These are phyloP conservation scores for Perca schrenkii DNA, from an alignment of 2,113 vertebrate genomes.

Conservation along the genomic window DNA sequence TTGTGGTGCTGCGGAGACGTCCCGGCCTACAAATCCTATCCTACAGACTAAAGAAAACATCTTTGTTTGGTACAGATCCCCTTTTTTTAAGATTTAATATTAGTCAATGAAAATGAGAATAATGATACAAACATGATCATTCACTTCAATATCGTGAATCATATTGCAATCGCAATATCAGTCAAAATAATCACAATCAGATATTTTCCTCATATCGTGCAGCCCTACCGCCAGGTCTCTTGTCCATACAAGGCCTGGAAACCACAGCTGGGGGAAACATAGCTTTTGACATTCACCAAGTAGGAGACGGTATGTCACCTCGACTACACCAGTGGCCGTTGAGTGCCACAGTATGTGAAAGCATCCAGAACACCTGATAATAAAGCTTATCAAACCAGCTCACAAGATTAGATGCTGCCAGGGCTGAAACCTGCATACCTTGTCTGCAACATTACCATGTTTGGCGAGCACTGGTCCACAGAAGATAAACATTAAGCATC, in stretches of 20 bases:
- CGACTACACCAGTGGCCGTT: conserved; percentile 3
- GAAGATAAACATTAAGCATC: conserved; percentile 70
- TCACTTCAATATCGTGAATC: too few species aligned
- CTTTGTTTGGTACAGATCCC: too few species aligned
- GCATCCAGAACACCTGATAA: conserved; percentile 80
- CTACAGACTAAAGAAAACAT: too few species aligned
- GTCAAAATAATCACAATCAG: too few species aligned
- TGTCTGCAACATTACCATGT: conserved; percentile 66
- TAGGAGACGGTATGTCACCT: conserved; percentile 36
- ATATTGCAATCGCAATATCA: too few species aligned
- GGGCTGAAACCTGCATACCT: conserved; percentile 64
- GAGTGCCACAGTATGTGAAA: conserved; percentile 62
- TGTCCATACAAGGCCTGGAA: conserved; percentile 77
- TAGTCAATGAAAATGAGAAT: too few species aligned
- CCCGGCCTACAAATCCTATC: too few species aligned
- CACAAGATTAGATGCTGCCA: conserved; percentile 63
- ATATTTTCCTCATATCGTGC: too few species aligned
- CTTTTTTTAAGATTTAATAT: too few species aligned
- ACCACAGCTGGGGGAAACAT: conserved; percentile 14
- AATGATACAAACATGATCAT: too few species aligned
- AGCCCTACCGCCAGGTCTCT: neutral
- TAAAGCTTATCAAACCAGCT: conserved; percentile 67
- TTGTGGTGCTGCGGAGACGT: too few species aligned
- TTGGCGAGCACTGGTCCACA: conserved; percentile 62
- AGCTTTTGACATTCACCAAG: conserved; percentile 61